Base-by-base conservation (phyloP, 2,113 vertebrate species). In the Oryzias woworae region DNA sequence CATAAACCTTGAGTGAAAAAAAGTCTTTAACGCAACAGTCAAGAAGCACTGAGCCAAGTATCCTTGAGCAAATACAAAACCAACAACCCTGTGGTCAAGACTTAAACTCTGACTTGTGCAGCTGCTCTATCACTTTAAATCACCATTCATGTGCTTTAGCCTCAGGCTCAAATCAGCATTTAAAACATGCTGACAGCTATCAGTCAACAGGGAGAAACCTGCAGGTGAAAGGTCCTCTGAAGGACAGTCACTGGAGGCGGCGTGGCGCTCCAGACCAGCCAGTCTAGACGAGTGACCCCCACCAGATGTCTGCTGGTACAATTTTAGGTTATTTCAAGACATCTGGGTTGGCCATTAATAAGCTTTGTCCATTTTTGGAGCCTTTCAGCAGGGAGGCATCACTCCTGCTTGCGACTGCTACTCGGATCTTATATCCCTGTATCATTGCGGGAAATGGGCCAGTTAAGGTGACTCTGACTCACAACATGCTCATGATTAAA, bases 291-390 rank as follows among this genome's bases (percentile, higher is more conserved):
- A 47, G 5, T 7, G 16, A 3, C 23, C 57, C 81, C 54, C 69
- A 53, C 57, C 4, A 41, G 70, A 81, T 31, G 69, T 86, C 77
- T 83, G 74, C 48, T 52, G 67, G 3, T 55, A 61, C 68, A 71
- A 50, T 73, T 83, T 86, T 82, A 75, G 81, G 62, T 79, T 79
- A 72, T 67, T 79, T 77, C 50, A 66, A 80, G 75, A 79, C 79
- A 82, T 80, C 73, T 85, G 78, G 80, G 82, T 83, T 77, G 53
- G 67, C 79, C 82, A 85, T 74, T 88, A 73, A 87, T 88, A 89
- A 77, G 80, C 45, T 36, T 78, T 79, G 85, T 42, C 86, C 88
- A 77, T 83, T 71, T 88, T 84, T 87, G 57, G 61, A 66, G 81
- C 75, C 75, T 66, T 82, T 84, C 84, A 74, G 47, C 60, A 74